A percentile compares a stretch with the other conserved stretches of the same genome.
Conservation (phyloP, 1,140 invertebrate species). For the Pachyrhynchus sulphureomaculatus region DNA sequence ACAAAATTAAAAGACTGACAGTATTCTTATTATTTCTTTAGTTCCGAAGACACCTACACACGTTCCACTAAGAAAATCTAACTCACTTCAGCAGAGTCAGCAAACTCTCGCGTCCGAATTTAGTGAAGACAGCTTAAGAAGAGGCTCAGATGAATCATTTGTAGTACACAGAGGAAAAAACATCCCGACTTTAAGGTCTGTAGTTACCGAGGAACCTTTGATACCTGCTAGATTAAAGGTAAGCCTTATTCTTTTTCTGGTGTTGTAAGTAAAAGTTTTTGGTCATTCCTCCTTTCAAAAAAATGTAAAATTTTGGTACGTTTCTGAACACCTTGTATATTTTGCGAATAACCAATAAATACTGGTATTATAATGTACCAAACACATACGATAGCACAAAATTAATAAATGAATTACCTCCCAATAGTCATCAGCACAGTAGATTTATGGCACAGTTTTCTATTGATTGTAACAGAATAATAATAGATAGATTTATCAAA, state of each 20-base stretch:
- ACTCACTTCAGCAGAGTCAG: conserved; percentile 47
- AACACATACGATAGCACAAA: too few species aligned
- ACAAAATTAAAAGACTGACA: background rate
- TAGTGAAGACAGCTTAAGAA: conserved; percentile 50
- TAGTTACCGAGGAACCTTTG: conserved; percentile 55
- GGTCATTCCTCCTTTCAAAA: too few species aligned
- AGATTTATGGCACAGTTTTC: too few species aligned
- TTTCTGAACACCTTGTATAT: too few species aligned
- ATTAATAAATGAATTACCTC: too few species aligned
- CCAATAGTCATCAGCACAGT: too few species aligned
- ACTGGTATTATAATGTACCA: too few species aligned
- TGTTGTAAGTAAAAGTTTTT: too few species aligned
- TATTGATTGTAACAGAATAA: too few species aligned
- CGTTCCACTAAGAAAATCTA: conserved; percentile 43
- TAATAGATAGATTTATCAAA: too few species aligned
- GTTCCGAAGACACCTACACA: conserved; percentile 13
- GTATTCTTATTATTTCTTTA: conserved; percentile 1
- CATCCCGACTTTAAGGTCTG: conserved; percentile 75
- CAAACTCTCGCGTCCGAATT: conserved; percentile 45
- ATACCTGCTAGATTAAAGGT: conserved; percentile 56
- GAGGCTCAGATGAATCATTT: conserved; percentile 66
- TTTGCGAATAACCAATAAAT: too few species aligned
- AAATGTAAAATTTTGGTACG: too few species aligned
- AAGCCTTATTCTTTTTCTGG: background rate
- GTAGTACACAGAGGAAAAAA: conserved; percentile 77